phyloP scores from a whole-genome alignment of 2,888 invertebrate genomes.

The Meandrusa payeni region DNA sequence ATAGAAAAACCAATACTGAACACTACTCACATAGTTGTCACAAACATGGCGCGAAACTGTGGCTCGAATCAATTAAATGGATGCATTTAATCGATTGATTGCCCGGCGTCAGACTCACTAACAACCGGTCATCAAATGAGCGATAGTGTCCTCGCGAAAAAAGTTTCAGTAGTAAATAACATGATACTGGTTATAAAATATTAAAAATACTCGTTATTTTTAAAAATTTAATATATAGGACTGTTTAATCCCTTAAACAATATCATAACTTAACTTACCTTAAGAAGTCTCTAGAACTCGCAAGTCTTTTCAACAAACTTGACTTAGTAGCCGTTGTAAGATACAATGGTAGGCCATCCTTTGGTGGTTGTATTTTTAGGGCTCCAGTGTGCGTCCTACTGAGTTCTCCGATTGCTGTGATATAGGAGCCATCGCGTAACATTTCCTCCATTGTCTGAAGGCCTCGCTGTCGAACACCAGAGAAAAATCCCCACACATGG shows the following conservation, averaged over 20 bases:
- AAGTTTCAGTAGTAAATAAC: too few relatives aligned
- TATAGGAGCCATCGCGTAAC: constrained; percentile 88
- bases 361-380: constrained; percentile 87
- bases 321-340: constrained; percentile 89
- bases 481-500: constrained; percentile 92
- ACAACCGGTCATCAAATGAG: constrained; percentile 21
- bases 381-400: constrained; percentile 82
- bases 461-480: constrained; percentile 90
- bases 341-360: constrained; percentile 86
- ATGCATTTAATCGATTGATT: constrained; percentile 23
- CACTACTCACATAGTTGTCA: constrained; percentile 39
- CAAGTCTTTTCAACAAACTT: constrained; percentile 86
- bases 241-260: too few relatives aligned
- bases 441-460: constrained; percentile 94
- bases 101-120: constrained; percentile 5
- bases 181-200: too few relatives aligned
- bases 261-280: constrained; percentile 66
- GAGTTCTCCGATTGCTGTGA: constrained; percentile 90
- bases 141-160: too few relatives aligned
- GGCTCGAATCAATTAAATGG: constrained; percentile 21
- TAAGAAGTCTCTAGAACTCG: constrained; percentile 85
- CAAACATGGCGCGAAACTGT: constrained; percentile 34
- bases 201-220: too few relatives aligned
- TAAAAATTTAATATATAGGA: too few relatives aligned
- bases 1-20: too few relatives aligned